Evolutionary conservation across 2,113 vertebrate species (phyloP).

Genomic region (Tachysurus fulvidraco): DNA sequence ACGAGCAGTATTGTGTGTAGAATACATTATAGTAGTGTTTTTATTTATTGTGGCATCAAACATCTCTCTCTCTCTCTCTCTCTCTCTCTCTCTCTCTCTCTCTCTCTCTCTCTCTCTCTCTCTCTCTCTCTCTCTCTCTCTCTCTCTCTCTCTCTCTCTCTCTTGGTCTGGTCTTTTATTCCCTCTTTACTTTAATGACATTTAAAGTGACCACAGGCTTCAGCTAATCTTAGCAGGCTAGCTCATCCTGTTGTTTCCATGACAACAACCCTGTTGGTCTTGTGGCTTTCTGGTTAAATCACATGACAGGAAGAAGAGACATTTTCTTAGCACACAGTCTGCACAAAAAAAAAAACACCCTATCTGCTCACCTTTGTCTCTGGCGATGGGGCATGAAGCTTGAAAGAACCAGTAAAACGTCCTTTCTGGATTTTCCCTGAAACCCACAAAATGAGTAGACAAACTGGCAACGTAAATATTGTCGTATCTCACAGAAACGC

Average conservation of each 20-base stretch:
- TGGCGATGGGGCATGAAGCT: slow-evolving; percentile 75
- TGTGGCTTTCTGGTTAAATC: slow-evolving; percentile 60
- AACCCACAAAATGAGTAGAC: slow-evolving; percentile 47
- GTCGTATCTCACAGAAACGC: background rate
- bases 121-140: background rate
- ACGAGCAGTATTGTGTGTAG: no score
- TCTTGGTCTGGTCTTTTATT: background rate
- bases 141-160: background rate
- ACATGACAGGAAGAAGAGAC: slow-evolving; percentile 68
- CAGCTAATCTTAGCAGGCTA: background rate
- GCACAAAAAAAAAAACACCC: background rate
- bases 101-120: background rate
- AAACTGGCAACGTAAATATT: background rate
- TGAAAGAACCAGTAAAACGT: slow-evolving; percentile 87
- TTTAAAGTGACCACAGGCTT: background rate
- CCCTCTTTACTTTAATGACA: background rate
- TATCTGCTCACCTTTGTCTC: slow-evolving; percentile 76
- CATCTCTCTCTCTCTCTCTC: background rate
- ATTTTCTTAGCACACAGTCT: slow-evolving; percentile 34
- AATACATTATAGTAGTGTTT: background rate
- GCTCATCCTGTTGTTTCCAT: background rate
- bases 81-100: background rate
- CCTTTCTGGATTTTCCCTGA: slow-evolving; percentile 76
- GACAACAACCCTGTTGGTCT: slow-evolving; percentile 27
- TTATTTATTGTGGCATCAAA: background rate